Percentiles rank a stretch among this genome's conserved stretches.
Conservation (phyloP, 2,888 invertebrate species). For the Drepana falcataria region DNA sequence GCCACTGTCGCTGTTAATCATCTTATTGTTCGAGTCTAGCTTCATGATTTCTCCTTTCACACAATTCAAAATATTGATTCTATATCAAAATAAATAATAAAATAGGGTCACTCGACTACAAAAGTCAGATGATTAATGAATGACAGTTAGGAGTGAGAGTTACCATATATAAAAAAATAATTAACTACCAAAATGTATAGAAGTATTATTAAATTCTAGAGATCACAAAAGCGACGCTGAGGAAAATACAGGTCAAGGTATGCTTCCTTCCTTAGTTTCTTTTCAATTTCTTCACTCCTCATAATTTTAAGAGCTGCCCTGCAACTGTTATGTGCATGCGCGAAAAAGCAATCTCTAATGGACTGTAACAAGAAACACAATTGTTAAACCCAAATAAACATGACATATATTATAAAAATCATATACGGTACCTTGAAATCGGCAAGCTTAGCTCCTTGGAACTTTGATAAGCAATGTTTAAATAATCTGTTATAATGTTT, state of each 20-base stretch:
- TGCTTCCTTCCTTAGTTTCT: constrained; percentile 69
- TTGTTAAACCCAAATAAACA: background rate
- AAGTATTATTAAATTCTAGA: constrained; percentile 15
- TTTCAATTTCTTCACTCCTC: constrained; percentile 65
- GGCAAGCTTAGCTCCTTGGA: constrained; percentile 57
- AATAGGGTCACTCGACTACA: constrained; percentile 27
- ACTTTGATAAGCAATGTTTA: constrained; percentile 60
- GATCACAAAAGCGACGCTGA: constrained; percentile 55
- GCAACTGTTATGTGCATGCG: constrained; percentile 71
- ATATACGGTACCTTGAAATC: constrained; percentile 60
- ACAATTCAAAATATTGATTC: constrained; percentile 42
- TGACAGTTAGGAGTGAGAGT: constrained; percentile 23
- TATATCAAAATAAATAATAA: constrained; percentile 61
- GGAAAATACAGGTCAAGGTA: constrained; percentile 70
- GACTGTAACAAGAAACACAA: constrained; percentile 40
- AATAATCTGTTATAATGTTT: constrained; percentile 61
- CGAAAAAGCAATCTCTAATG: constrained; percentile 73
- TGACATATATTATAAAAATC: background rate
- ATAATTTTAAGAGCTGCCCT: constrained; percentile 73
- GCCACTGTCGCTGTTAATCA: constrained; percentile 65
- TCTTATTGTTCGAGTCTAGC: constrained; percentile 72
- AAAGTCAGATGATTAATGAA: constrained; percentile 62
- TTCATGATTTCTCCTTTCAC: constrained; percentile 49
- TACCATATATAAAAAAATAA: constrained; percentile 26
- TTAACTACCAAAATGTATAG: background rate